Evolutionary conservation across 2,888 invertebrate species (phyloP), one percentile per base, ranked within the genome.

Genomic region (Trichopria drosophilae): DNA sequence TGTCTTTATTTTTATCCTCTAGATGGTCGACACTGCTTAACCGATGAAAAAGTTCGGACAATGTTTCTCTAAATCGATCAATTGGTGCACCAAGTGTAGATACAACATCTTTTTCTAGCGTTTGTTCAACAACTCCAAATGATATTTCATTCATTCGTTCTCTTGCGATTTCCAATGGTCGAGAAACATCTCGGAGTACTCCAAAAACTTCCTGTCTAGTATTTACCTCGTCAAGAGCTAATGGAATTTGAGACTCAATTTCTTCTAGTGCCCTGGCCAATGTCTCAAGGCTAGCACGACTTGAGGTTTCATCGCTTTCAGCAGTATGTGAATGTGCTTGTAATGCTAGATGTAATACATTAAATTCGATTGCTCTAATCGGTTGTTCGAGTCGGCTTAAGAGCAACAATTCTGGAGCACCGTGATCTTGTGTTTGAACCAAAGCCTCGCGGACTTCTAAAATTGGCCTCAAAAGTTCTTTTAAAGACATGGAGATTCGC

Each of bases 81-180:
- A 68, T 51, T 2, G 69, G 67, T 19, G 60, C 43, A 6, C 58
- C 56, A 1, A 71, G 49, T 39, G 63, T 61, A 31, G 50, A 63
- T 1, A 66, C 65, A 0, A 65, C 60, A 9, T 66, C 66, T 2
- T 58, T 60, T 36, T 68, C 69, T 4, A 68, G 35, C 7, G 61
- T 65, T 3, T 60, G 54, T 13, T 62, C 61, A 4, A 53, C 44
- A 4, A 29, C 19, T 19, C 66, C 58, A n/a, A 15, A 28, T 10
- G 36, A 37, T 4, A 67, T 47, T 16, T 63, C 59, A 15, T 57
- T 55, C 56, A 67, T 65, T 13, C 54, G 55, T 12, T 66, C 64
- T 19, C 45, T 51, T n/a, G 65, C 60, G 32, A 55, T 51, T 24
- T 65, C 64, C 13, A 66, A 19, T 1, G 69, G 67, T 35, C 65